Base-by-base conservation (phyloP, 2,797 vertebrate genomes). In the Manis pentadactyla region DNA sequence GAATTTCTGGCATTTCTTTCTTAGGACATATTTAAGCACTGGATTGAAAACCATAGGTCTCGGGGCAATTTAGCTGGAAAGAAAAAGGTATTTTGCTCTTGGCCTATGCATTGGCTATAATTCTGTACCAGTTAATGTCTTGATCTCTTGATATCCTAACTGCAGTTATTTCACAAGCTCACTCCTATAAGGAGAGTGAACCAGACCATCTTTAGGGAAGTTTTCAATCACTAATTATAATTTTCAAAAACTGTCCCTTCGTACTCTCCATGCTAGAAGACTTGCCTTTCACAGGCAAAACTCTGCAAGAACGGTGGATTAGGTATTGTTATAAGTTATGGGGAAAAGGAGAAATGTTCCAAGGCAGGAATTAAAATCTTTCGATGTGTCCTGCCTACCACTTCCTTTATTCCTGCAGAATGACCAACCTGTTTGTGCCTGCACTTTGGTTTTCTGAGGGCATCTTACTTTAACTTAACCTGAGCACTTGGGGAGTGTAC, bases 1-100 rank as follows among this genome's bases (percentile, higher is more conserved):
- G 63, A 94, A 94, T 68, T 90, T 82, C 57, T 27, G 53, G 46
- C 93, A 92, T 95, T 46, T 75, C 74, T 64, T 94, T 96, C 83
- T 93, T 86, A 11, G 59, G 59, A 86, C 84, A 83, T 71, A 87
- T 25, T 82, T 95, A 96, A 86, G 46, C 73, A 39, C 1, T 81
- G 39, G 51, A 93, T 37, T 87, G 46, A 95, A 96, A 95, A 92
- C 59, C 49, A 46, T 77, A 75, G 46, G 57, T 64, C 46, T 78
- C 10, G 53, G 55, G 66, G 17, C 49, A 17, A 71, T 84, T 95
- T 59, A 73, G 29, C 59, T 49, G 34, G 51, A 49, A 81, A 92
- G 49, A 69, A 90, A 69, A 92, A 83, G 21, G 25, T 46, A 64
- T 53, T 86, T 85, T 77, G 49, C 4, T 68, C 37, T 19, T 71